A percentile compares a stretch with the other conserved stretches of the same genome.
Conservation (phyloP, 2,888 invertebrate species). For the Ecdyonurus torrentis region DNA sequence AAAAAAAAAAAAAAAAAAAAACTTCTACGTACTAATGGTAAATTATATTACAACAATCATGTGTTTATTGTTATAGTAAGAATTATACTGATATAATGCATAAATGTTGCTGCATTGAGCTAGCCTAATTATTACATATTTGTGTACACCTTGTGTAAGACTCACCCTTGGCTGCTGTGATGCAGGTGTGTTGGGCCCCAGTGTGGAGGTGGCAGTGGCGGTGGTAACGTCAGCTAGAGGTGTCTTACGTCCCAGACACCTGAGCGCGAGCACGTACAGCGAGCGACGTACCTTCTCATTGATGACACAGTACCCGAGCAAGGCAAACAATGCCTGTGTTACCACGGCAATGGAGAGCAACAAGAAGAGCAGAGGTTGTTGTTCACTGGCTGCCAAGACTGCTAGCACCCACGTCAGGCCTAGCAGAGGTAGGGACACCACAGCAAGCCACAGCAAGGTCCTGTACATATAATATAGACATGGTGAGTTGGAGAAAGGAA, state of each 20-base stretch:
- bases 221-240: constrained; percentile 14
- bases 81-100: too few relatives aligned
- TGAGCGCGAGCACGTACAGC: constrained; percentile 46
- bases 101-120: too few relatives aligned
- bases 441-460: constrained; percentile 71
- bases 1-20: too few relatives aligned
- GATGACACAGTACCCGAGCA: constrained; percentile 73
- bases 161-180: background rate
- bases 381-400: constrained; percentile 58
- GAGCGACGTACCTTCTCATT: constrained; percentile 72
- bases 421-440: constrained; percentile 68
- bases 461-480: constrained; percentile 26
- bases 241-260: constrained; percentile 44
- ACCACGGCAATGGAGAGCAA: constrained; percentile 60
- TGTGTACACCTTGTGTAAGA: too few relatives aligned
- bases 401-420: constrained; percentile 77
- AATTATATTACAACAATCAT: too few relatives aligned
- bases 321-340: constrained; percentile 64
- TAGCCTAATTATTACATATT: too few relatives aligned
- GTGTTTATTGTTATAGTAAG: too few relatives aligned
- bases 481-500: too few relatives aligned
- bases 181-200: background rate
- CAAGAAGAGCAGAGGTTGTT: constrained; percentile 53
- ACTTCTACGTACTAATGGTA: too few relatives aligned
- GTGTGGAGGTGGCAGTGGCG: background rate